phyloP scores from a whole-genome alignment of 2,888 invertebrate genomes.

The Chrysolina oricalcia region DNA sequence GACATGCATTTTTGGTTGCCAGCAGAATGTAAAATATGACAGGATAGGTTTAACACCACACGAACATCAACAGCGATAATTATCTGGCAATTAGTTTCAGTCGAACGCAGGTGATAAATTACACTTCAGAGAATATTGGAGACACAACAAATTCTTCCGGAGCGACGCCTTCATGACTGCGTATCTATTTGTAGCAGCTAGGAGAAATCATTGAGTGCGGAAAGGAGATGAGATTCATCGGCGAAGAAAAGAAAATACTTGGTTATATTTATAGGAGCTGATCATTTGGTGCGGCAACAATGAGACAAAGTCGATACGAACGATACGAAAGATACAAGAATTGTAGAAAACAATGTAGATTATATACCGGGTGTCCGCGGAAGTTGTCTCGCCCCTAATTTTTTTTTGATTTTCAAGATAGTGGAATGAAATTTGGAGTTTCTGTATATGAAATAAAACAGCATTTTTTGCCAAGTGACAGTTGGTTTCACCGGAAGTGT shows the following conservation, averaged over 20 bases:
- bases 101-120: conserved; percentile 30
- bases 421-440: too few relatives aligned
- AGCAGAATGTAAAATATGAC: conserved; percentile 15
- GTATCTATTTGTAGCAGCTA: conserved; percentile 26
- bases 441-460: too few relatives aligned
- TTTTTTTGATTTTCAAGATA: too few relatives aligned
- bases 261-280: background rate
- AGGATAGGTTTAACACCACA: conserved; percentile 12
- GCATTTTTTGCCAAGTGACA: too few relatives aligned
- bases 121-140: conserved; percentile 24
- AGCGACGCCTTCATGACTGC: conserved; percentile 6
- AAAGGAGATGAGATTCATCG: background rate
- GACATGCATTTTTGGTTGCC: background rate
- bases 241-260: background rate
- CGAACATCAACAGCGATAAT: conserved; percentile 20
- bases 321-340: too few relatives aligned
- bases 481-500: too few relatives aligned
- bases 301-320: background rate
- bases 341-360: too few relatives aligned
- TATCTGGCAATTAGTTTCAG: conserved; percentile 31
- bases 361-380: too few relatives aligned
- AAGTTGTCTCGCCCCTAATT: too few relatives aligned
- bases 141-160: conserved; percentile 31
- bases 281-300: background rate
- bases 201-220: conserved; percentile 27